Evolutionary conservation across 1,140 invertebrate species (phyloP).

Genomic region (Lethocerus indicus): DNA sequence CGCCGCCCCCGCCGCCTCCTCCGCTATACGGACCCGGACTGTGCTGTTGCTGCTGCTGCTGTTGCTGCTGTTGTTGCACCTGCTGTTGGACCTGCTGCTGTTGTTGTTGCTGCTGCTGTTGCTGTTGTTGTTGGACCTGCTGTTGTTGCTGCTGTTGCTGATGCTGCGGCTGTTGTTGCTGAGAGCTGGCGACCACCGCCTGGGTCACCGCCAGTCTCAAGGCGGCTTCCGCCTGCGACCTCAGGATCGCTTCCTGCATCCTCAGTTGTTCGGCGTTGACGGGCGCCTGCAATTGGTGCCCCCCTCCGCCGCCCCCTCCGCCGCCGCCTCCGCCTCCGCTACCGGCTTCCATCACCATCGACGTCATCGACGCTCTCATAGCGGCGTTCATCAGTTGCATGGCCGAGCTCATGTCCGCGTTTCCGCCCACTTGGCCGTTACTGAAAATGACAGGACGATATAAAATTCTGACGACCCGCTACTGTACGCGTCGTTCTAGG

Average conservation of each 20-base stretch:
- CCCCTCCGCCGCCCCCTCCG: constrained; percentile 30
- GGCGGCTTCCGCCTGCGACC: constrained; percentile 66
- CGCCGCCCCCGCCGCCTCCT: neutral
- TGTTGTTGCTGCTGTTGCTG: constrained; percentile 13
- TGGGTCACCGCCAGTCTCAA: constrained; percentile 54
- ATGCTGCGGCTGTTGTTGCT: constrained; percentile 19
- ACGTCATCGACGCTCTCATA: constrained; percentile 25
- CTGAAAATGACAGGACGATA: constrained; percentile 8
- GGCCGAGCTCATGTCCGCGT: constrained; percentile 18
- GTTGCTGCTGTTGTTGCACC: constrained; percentile 26
- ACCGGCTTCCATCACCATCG: constrained; percentile 27
- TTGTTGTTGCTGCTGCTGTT: too few species aligned
- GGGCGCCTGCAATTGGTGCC: constrained; percentile 20
- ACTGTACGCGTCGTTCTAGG: neutral
- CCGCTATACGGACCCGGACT: constrained; percentile 23
- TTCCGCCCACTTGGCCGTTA: constrained; percentile 16
- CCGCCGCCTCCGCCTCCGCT: constrained; percentile 33
- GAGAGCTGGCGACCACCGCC: constrained; percentile 29
- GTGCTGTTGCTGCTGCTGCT: constrained; percentile 27
- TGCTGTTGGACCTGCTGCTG: too few species aligned
- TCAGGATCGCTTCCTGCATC: constrained; percentile 58
- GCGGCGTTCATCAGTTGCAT: constrained; percentile 23
- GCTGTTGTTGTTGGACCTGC: too few species aligned
- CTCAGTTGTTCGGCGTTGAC: constrained; percentile 42
- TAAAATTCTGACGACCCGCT: neutral